A percentile compares a stretch with the other conserved stretches of the same genome.
phyloP scores from a whole-genome alignment of 2,113 vertebrate species.

The Amphiprion ocellaris region DNA sequence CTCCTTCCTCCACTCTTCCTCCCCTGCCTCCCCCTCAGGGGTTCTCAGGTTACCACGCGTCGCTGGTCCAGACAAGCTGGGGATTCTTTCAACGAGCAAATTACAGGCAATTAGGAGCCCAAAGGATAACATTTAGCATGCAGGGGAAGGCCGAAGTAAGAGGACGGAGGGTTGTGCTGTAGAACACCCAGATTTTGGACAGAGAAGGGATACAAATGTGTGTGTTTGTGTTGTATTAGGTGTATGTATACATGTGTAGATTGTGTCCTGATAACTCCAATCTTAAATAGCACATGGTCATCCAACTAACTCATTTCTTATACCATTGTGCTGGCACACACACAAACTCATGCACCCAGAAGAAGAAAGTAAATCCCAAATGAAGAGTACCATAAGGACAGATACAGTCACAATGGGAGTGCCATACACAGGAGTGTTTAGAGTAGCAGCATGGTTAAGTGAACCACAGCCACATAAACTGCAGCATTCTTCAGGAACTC shows the following conservation, averaged over 20 bases:
- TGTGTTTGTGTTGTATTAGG: slow-evolving; percentile 56
- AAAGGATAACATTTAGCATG: slow-evolving; percentile 86
- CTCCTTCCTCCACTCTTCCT: slow-evolving; percentile 55
- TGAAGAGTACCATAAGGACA: slow-evolving; percentile 32
- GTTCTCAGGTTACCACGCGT: slow-evolving; percentile 82
- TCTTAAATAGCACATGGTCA: slow-evolving; percentile 51
- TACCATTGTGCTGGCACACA: slow-evolving; percentile 45
- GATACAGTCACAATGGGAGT: slow-evolving; percentile 55
- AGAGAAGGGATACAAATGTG: slow-evolving; percentile 28
- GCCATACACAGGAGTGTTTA: slow-evolving; percentile 65
- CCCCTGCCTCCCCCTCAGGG: slow-evolving; percentile 59
- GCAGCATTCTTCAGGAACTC: slow-evolving; percentile 43
- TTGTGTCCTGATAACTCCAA: slow-evolving; percentile 72
- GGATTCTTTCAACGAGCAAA: slow-evolving; percentile 83
- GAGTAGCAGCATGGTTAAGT: slow-evolving; percentile 50
- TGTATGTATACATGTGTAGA: slow-evolving; percentile 67
- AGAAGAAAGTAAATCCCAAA: slow-evolving; percentile 13
- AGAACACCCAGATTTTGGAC: slow-evolving; percentile 81
- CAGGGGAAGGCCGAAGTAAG: slow-evolving; percentile 68
- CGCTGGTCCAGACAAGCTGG: slow-evolving; percentile 81
- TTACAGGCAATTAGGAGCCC: slow-evolving; percentile 85
- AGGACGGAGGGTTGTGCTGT: slow-evolving; percentile 69
- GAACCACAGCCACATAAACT: slow-evolving; percentile 60
- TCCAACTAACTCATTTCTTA: slow-evolving; percentile 20
- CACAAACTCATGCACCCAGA: slow-evolving; percentile 15